These are phyloP conservation scores for Helicoverpa armigera DNA, from an alignment of 1,140 invertebrate species.

Conservation along the genomic window DNA sequence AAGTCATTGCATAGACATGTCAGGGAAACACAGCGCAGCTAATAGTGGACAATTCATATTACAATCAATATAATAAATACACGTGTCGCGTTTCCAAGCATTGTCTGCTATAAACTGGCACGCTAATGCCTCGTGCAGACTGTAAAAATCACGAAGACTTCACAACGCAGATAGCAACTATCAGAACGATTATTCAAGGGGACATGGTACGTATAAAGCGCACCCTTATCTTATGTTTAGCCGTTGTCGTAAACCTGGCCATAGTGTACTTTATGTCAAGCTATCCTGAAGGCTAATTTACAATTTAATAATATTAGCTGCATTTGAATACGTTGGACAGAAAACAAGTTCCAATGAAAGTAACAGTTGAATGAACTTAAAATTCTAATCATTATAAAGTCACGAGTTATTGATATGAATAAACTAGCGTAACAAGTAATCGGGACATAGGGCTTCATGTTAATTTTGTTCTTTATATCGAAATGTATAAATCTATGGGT, in stretches of 20 bases:
- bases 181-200: conserved; percentile 73
- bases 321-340: conserved; percentile 26
- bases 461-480: neutral
- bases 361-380: conserved; percentile 44
- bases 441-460: neutral
- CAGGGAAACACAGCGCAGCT: neutral
- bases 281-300: conserved; percentile 48
- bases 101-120: conserved; percentile 53
- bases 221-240: conserved; percentile 53
- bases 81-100: conserved; percentile 47
- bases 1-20: conserved; percentile 1
- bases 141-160: conserved; percentile 73
- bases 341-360: conserved; percentile 35
- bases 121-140: conserved; percentile 57
- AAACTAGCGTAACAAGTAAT: conserved; percentile 18
- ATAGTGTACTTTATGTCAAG: conserved; percentile 48
- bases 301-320: conserved; percentile 53
- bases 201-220: conserved; percentile 65
- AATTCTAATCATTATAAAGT: conserved; percentile 47
- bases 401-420: conserved; percentile 16
- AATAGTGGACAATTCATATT: conserved; percentile 31
- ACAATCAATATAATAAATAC: conserved; percentile 42
- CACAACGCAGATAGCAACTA: conserved; percentile 71
- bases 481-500: neutral
- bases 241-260: conserved; percentile 48